These are phyloP conservation scores for Actinemys pallida DNA, from an alignment of 2,113 vertebrate genomes.

Conservation along the genomic window DNA sequence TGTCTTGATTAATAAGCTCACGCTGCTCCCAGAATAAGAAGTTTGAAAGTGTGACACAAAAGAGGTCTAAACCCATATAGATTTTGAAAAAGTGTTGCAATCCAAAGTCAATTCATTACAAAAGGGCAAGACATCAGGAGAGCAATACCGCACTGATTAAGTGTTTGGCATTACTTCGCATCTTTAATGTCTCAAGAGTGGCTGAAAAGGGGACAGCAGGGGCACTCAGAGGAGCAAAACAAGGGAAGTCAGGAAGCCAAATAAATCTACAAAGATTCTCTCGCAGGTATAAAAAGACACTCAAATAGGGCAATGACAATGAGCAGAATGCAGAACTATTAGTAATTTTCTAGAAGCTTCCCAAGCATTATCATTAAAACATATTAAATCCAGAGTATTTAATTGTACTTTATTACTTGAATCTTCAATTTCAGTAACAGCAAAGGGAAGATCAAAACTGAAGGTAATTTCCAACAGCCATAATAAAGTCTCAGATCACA, in stretches of 20 bases:
- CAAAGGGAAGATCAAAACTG: slow-evolving; percentile 22
- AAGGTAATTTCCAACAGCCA: slow-evolving; percentile 20
- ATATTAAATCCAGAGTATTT: slow-evolving; percentile 39
- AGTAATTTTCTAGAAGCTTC: slow-evolving; percentile 36
- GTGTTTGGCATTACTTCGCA: not conserved
- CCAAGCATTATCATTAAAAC: slow-evolving; percentile 33
- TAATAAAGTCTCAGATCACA: slow-evolving; percentile 14
- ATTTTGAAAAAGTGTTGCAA: slow-evolving; percentile 7
- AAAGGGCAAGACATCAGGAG: slow-evolving; percentile 6
- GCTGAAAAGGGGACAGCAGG: not conserved
- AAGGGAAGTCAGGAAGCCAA: slow-evolving; percentile 25
- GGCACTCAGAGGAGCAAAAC: slow-evolving; percentile 26
- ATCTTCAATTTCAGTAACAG: slow-evolving; percentile 18
- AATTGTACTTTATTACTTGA: slow-evolving; percentile 17
- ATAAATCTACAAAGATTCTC: slow-evolving; percentile 21
- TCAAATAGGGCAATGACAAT: slow-evolving; percentile 20
- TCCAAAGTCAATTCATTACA: slow-evolving; percentile 9
- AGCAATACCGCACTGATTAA: slow-evolving; percentile 2
- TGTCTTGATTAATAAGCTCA: not conserved
- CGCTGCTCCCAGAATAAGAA: not conserved
- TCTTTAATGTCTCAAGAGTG: slow-evolving; percentile 6
- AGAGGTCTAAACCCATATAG: not conserved
- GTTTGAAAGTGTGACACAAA: not conserved
- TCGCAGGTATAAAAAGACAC: not conserved
- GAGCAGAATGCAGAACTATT: not conserved